phyloP scores from a whole-genome alignment of 2,113 vertebrate genomes.

The Chiloscyllium plagiosum region DNA sequence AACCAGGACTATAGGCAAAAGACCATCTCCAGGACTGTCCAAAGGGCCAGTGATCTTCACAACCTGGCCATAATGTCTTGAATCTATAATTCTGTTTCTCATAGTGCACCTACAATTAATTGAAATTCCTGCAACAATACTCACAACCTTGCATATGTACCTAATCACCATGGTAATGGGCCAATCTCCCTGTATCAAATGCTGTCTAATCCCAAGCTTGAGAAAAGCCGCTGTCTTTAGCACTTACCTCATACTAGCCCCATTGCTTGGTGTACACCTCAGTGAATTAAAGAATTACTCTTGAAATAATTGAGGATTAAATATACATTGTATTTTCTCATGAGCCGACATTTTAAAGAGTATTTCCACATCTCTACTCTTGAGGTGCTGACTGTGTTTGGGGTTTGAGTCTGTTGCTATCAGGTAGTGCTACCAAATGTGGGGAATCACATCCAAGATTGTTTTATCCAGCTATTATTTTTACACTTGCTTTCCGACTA shows the following conservation, averaged over 20 bases:
- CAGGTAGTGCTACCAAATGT: not conserved
- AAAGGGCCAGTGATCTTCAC: not conserved
- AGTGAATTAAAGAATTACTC: not conserved
- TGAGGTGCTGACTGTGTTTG: not conserved
- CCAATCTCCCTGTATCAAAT: not conserved
- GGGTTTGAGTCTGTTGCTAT: not conserved
- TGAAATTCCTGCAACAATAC: not conserved
- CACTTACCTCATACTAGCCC: not conserved
- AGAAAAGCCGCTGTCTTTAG: not conserved
- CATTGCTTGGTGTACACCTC: not conserved
- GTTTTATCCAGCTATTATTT: not conserved
- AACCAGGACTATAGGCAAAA: not conserved
- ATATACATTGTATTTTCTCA: not conserved
- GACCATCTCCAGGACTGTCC: not conserved
- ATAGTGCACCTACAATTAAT: not conserved
- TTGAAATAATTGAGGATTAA: not conserved
- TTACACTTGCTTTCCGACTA: not conserved
- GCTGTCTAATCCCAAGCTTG: not conserved
- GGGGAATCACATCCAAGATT: not conserved
- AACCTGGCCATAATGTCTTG: not conserved
- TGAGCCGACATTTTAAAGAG: not conserved
- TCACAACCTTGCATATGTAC: not conserved
- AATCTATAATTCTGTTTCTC: not conserved
- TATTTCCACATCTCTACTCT: not conserved
- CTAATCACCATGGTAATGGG: not conserved